Base-by-base conservation (phyloP, 2,888 invertebrate genomes). In the Ichneumon xanthorius region DNA sequence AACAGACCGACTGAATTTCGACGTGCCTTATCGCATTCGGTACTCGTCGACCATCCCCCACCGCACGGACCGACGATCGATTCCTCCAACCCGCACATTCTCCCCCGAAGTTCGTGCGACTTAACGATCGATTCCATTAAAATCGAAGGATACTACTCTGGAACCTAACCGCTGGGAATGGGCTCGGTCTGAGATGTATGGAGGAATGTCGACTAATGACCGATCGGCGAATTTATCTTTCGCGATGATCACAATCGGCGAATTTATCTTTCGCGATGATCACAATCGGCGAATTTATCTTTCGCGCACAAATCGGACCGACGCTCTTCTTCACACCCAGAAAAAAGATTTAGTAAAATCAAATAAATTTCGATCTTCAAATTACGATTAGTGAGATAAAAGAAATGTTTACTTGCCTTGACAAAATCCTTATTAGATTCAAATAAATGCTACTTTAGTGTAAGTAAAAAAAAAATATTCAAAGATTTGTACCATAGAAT, bases 1-100 rank as follows among this genome's bases (percentile, higher is more conserved):
- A 85, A 81, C 88, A 86, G 80, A 84, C 87, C 86, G 87, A 86
- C 86, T 86, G 88, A 89, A 90, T 90, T 89, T 91, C 88, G 85
- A 81, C 88, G 87, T 86, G 86, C 88, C 88, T 88, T 90, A 91
- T 90, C 89, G 88, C 85, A 84, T 33, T 63, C 81, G 40, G 37
- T 9, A 22, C 33, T 65, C 37, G 58, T 63, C 45, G 33, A 48
- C 19, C 16, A 4, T 33, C n/a, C 14, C 75, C n/a, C 30, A 30
- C 63, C 14, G 19, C 22, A 53, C 33, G 22, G 16, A 65, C 50
- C 22, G 58, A 67, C 50, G 58, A 72, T 83, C 80, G 72, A 85
- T 85, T 71, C 61, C 6, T 65, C 65, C 50, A 16, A 45, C 40
- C 16, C 14, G 33, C 33, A 50, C 72, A 6, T 37, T 63, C n/a